A percentile compares a stretch with the other conserved stretches of the same genome.
Evolutionary conservation across 2,888 invertebrate genomes (phyloP).

Genomic region (Oscheius sp.): DNA sequence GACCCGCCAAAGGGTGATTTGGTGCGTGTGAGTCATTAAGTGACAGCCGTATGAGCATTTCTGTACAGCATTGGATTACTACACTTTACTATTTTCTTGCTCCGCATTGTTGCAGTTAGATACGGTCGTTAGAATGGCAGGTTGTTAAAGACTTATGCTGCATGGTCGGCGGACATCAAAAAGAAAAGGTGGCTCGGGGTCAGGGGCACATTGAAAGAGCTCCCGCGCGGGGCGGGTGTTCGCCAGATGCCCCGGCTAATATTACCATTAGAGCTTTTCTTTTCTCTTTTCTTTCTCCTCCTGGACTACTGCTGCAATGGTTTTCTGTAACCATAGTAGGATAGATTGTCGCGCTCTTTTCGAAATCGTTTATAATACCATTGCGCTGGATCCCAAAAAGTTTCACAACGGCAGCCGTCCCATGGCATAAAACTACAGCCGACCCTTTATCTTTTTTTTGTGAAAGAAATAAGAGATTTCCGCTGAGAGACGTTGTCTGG

Average conservation of each 20-base stretch:
- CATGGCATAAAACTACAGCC: not conserved
- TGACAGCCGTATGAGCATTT: not conserved
- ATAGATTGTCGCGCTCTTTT: not conserved
- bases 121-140: slow-evolving; percentile 5
- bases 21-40: slow-evolving; percentile 24
- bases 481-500: slow-evolving; percentile 17
- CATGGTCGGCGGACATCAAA: slow-evolving; percentile 33
- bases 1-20: slow-evolving; percentile 22
- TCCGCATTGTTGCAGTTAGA: not conserved
- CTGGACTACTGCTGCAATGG: not conserved
- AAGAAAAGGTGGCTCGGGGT: slow-evolving; percentile 20
- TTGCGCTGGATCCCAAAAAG: slow-evolving; percentile 11
- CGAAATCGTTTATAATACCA: slow-evolving; percentile 10
- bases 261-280: slow-evolving; percentile 29
- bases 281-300: slow-evolving; percentile 5
- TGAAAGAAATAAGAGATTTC: slow-evolving; percentile 15
- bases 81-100: not conserved
- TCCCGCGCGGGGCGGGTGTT: slow-evolving; percentile 32
- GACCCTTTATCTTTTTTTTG: not conserved
- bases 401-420: slow-evolving; percentile 11
- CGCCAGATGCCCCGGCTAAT: slow-evolving; percentile 31
- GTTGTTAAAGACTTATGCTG: slow-evolving; percentile 28
- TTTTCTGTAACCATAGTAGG: not conserved
- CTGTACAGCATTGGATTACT: not conserved
- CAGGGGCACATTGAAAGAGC: slow-evolving; percentile 27